Percentiles rank a stretch among this genome's conserved stretches.
Evolutionary conservation across 2,797 vertebrate species (phyloP).

Genomic region (Megalops cyprinoides): DNA sequence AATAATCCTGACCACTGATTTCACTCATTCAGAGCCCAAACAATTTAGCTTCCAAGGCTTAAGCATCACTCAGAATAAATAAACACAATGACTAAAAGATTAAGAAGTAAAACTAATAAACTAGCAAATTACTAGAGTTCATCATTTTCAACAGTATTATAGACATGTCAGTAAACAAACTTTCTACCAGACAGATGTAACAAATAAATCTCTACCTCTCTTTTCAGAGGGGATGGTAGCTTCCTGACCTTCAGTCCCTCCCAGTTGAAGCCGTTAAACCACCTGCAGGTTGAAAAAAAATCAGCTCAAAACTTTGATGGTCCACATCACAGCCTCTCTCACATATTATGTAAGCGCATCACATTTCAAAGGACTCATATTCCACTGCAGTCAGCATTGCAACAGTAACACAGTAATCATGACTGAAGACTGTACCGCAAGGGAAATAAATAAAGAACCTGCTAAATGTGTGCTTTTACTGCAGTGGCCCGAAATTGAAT

Average conservation of each 20-base stretch:
- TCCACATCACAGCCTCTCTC: conserved; percentile 26
- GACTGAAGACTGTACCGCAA: neutral
- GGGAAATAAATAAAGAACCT: neutral
- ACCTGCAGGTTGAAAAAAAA: conserved; percentile 66
- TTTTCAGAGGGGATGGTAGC: conserved; percentile 83
- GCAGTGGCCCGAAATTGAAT: neutral
- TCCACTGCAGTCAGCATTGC: neutral
- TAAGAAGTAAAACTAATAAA: too few relatives aligned
- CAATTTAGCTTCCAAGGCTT: too few relatives aligned
- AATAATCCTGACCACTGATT: too few relatives aligned
- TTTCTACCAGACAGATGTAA: neutral
- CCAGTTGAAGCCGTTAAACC: conserved; percentile 94
- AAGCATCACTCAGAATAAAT: too few relatives aligned
- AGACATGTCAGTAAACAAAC: neutral
- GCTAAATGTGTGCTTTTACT: neutral
- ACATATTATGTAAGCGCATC: conserved; percentile 8
- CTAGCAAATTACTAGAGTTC: too few relatives aligned
- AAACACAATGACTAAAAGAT: too few relatives aligned
- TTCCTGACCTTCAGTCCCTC: conserved; percentile 83
- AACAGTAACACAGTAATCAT: neutral
- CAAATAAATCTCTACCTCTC: conserved; percentile 76
- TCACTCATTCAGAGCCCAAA: too few relatives aligned
- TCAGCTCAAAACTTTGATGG: conserved; percentile 25
- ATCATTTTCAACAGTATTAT: too few relatives aligned
- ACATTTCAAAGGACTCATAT: conserved; percentile 17